Evolutionary conservation across 2,113 vertebrate species (phyloP), one percentile per base, ranked within the genome.

Genomic region (Anhinga anhinga): DNA sequence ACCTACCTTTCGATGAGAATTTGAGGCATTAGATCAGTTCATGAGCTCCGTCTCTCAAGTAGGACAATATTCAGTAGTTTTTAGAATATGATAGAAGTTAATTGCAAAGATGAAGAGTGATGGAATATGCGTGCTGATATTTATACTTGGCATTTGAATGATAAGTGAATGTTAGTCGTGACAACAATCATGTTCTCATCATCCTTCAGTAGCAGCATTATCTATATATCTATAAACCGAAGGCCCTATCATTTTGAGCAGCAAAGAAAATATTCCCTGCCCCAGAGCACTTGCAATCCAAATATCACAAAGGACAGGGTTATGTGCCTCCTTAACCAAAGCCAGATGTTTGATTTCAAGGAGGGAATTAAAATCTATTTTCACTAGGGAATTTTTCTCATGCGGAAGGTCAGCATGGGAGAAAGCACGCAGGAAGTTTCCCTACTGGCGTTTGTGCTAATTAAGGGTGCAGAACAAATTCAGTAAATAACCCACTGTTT

Each of bases 341-440:
- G 59, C 58, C 94, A 94, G 93, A 91, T 96, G 95, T 97, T 90
- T 86, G 89, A 85, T 90, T 91, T 96, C 74, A 93, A 88, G 53
- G 47, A 93, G 66, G 58, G 91, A 90, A 82, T 94, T 61, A 59
- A 95, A 93, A 90, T 91, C 58, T 91, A 23, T 96, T 97, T 97
- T 90, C 78, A 73, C 79, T 63, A 15, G 78, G 47, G 83, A 93
- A 76, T 97, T 96, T 96, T 96, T 80, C 94, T 94, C 78, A 93
- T 93, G 81, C 11, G 6, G 74, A 91, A 93, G 86, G 67, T 88
- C 91, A 88, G 71, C 82, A 86, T 91, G 84, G 89, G 82, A 95
- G 87, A 91, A 90, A 80, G 55, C 78, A 91, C 0, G 0, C 89
- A 97, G 93, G 94, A 97, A 96, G 91, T 94, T 96, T 82, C 89